A percentile compares a stretch with the other conserved stretches of the same genome.
These are phyloP conservation scores for Cyclina sinensis DNA, from an alignment of 1,140 invertebrate species.

Conservation along the genomic window DNA sequence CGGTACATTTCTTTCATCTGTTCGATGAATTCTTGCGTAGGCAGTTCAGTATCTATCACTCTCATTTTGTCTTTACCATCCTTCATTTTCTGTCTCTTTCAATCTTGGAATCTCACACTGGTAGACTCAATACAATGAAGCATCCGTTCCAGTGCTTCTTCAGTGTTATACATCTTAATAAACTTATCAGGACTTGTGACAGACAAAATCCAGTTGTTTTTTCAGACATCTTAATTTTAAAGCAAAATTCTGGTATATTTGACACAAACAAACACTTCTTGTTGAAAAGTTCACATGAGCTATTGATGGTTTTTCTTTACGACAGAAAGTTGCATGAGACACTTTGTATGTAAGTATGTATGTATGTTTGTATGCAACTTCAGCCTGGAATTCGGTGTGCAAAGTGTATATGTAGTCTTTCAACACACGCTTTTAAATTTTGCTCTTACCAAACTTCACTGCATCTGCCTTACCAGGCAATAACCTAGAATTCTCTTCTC, in stretches of 20 bases:
- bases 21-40: constrained; percentile 13
- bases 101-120: constrained; percentile 41
- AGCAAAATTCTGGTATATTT: constrained; percentile 41
- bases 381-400: constrained; percentile 28
- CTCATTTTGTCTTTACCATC: constrained; percentile 33
- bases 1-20: background rate
- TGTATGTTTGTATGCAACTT: constrained; percentile 38
- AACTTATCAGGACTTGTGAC: constrained; percentile 50
- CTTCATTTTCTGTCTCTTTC: constrained; percentile 51
- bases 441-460: constrained; percentile 22
- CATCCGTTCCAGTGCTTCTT: background rate
- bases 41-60: background rate
- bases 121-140: background rate
- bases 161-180: constrained; percentile 1
- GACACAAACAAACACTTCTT: constrained; percentile 47
- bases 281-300: constrained; percentile 42
- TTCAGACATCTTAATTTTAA: constrained; percentile 45
- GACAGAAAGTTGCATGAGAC: constrained; percentile 47
- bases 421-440: constrained; percentile 25
- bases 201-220: constrained; percentile 9
- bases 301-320: constrained; percentile 9
- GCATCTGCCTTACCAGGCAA: constrained; percentile 46
- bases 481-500: constrained; percentile 49
- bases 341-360: no score
- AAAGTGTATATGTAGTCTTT: constrained; percentile 59